These are phyloP conservation scores for Caenorhabditis wallacei DNA, from an alignment of 2,888 invertebrate species.

Conservation along the genomic window DNA sequence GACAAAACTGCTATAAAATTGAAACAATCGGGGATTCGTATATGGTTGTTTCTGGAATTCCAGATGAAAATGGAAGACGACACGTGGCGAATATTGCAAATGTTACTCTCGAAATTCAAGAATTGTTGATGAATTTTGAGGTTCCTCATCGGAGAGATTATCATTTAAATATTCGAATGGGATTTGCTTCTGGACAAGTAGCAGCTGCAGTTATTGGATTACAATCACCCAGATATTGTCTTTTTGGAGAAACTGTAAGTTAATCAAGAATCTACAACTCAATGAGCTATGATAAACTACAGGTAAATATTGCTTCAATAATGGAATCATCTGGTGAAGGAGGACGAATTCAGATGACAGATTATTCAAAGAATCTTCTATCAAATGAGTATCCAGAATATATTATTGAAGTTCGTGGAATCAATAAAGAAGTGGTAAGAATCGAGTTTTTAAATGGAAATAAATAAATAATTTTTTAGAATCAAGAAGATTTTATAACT, in stretches of 20 bases:
- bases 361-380: conserved; percentile 58
- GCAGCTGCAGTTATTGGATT: conserved; percentile 73
- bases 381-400: conserved; percentile 70
- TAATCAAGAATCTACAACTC: conserved; percentile 66
- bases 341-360: conserved; percentile 69
- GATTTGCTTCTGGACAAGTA: conserved; percentile 71
- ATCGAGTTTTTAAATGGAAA: neutral
- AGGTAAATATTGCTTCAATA: conserved; percentile 72
- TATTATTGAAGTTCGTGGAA: conserved; percentile 62
- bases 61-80: conserved; percentile 72
- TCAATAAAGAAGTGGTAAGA: conserved; percentile 43
- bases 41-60: conserved; percentile 75
- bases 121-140: conserved; percentile 60
- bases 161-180: conserved; percentile 65
- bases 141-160: conserved; percentile 67
- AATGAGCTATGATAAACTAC: neutral
- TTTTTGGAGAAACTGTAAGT: conserved; percentile 75
- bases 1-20: conserved; percentile 72
- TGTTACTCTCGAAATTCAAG: conserved; percentile 66
- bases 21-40: conserved; percentile 78
- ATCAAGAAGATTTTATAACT: conserved; percentile 45
- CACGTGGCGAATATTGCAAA: conserved; percentile 71
- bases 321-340: conserved; percentile 73
- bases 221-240: conserved; percentile 72
- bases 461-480: conserved; percentile 7